phyloP scores from a whole-genome alignment of 2,888 invertebrate species.

The Gryllus longicercus region DNA sequence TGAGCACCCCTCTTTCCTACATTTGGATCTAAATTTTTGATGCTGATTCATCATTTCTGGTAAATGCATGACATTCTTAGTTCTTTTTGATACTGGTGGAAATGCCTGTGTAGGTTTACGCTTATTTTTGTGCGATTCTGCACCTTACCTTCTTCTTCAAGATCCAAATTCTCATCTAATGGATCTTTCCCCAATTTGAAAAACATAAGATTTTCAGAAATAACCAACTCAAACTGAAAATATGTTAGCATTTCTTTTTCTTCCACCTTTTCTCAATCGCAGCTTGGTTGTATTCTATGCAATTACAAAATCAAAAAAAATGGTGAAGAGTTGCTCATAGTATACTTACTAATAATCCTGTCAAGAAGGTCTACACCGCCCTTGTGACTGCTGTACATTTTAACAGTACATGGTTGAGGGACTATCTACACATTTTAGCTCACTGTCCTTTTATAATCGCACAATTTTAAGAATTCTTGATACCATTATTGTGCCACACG shows the following conservation, averaged over 20 bases:
- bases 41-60: constrained; percentile 26
- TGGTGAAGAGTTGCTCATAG: constrained; percentile 30
- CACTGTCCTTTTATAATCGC: constrained; percentile 2
- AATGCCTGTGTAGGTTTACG: background rate
- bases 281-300: constrained; percentile 30
- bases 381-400: constrained; percentile 34
- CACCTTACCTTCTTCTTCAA: constrained; percentile 23
- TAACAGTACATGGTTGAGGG: constrained; percentile 32
- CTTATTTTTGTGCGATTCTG: background rate
- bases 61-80: constrained; percentile 18
- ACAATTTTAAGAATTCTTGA: constrained; percentile 23
- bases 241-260: constrained; percentile 23
- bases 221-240: background rate
- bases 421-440: constrained; percentile 26
- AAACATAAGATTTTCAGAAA: background rate
- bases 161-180: background rate
- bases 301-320: constrained; percentile 33
- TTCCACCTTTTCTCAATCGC: background rate
- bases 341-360: constrained; percentile 32
- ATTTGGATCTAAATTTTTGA: constrained; percentile 28
- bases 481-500: constrained; percentile 28
- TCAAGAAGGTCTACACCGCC: constrained; percentile 34
- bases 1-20: background rate
- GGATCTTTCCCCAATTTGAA: background rate
- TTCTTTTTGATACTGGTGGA: background rate